Base-by-base conservation (phyloP, 2,797 vertebrate species). In the Halcyon badia region DNA sequence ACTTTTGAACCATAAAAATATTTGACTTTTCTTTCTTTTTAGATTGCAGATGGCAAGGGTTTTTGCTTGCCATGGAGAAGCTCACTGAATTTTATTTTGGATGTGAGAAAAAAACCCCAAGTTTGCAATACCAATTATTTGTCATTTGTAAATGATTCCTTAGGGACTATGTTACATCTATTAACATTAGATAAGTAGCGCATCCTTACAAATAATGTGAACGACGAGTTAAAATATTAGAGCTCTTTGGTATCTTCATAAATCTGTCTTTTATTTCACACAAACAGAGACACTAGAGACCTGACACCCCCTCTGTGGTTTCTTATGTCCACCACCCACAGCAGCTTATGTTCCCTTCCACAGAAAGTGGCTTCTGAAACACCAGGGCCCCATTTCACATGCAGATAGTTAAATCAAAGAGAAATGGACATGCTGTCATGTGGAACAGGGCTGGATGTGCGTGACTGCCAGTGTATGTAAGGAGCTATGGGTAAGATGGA, bases 391-490 rank as follows among this genome's bases (percentile, higher is more conserved):
- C 20, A 16, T 13, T 14, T 10, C 28, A 64, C 10, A 4, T 2
- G 3, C n/a, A 31, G 2, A 1, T 3, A 31, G 13, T 68, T 48
- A 54, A 91, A 73, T 5, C 11, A 33, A 46, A 68, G 37, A 35
- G 12, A 37, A 75, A 21, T 1, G 7, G 46, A 14, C 17, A 3
- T 17, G 14, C 5, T 0, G 0, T 21, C 22, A 26, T 6, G 8
- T 46, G 66, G 46, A 73, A 18, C 3, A 21, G 56, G 21, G 5
- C 13, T 85, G 44, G 16, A 48, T 79, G 44, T 30, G 8, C 0
- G 0, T n/a, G 33, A 41, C 57, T 90, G 60, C 16, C 35, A 10
- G 3, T 11, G 9, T n/a, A 26, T 42, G 14, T 30, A 42, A 66
- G 42, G 17, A 44, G 6, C 20, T 56, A 9, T 5, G 18, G n/a